A percentile compares a stretch with the other conserved stretches of the same genome.
Conservation (phyloP, 2,113 vertebrate species). For the Delphinapterus leucas region DNA sequence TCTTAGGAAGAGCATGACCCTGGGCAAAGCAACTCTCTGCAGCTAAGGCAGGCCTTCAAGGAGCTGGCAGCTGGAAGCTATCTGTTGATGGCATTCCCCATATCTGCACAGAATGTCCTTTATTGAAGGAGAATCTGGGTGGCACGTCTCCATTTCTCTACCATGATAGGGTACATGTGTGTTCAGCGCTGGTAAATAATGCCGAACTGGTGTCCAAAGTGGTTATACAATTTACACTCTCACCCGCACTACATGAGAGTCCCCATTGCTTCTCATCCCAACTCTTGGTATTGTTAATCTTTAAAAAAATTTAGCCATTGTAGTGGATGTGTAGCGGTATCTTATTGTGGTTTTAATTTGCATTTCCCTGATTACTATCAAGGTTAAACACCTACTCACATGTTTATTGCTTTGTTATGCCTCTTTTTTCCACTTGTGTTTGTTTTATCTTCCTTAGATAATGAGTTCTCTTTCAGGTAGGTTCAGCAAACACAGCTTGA, state of each 20-base stretch:
- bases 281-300: neutral
- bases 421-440: neutral
- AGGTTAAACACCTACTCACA: neutral
- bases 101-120: neutral
- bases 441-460: neutral
- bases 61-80: neutral
- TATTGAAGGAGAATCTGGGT: neutral
- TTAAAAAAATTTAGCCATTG: neutral
- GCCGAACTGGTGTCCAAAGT: neutral
- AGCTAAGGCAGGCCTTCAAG: neutral
- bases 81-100: neutral
- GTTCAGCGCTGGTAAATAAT: neutral
- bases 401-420: neutral
- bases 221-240: neutral
- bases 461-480: neutral
- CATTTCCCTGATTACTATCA: neutral
- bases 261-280: neutral
- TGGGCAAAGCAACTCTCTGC: neutral
- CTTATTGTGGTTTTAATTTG: slow-evolving; percentile 22
- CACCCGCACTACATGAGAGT: neutral
- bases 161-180: neutral
- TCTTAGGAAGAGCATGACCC: neutral
- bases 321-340: neutral
- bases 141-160: neutral
- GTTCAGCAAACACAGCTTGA: neutral